Percentiles rank a stretch among this genome's conserved stretches.
phyloP scores from a whole-genome alignment of 2,888 invertebrate genomes.

The Stenichneumon culpator region DNA sequence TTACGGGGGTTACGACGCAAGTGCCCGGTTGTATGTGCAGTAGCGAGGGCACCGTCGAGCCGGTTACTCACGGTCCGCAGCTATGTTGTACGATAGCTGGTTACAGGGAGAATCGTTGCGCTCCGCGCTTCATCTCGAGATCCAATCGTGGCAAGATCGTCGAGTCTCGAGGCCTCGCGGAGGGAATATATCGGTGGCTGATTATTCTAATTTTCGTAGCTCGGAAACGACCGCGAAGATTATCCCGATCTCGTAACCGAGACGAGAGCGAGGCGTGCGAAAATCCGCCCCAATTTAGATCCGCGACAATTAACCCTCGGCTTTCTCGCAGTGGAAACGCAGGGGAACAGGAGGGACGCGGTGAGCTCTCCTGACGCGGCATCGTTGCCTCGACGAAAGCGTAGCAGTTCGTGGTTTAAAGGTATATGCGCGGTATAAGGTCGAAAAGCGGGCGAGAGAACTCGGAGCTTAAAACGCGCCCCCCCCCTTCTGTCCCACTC shows the following conservation, averaged over 20 bases:
- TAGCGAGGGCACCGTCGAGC: not conserved
- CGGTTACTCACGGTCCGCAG: constrained; percentile 7
- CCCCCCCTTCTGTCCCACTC: constrained; percentile 33
- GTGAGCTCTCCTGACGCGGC: constrained; percentile 48
- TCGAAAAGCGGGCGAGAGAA: constrained; percentile 32
- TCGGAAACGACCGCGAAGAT: constrained; percentile 80
- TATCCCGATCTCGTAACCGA: constrained; percentile 74
- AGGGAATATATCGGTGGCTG: not conserved
- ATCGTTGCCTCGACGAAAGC: constrained; percentile 20
- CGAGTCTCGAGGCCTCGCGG: not conserved
- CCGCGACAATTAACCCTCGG: constrained; percentile 60
- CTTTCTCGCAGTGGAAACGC: not conserved
- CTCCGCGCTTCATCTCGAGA: constrained; percentile 36
- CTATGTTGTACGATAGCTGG: constrained; percentile 33
- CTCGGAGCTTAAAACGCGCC: constrained; percentile 53
- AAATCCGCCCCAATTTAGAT: constrained; percentile 58
- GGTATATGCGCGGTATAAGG: constrained; percentile 26
- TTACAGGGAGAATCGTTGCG: not conserved
- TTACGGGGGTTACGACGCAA: constrained; percentile 68
- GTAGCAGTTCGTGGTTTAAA: constrained; percentile 42
- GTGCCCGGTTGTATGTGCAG: constrained; percentile 51
- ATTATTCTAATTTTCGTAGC: constrained; percentile 68
- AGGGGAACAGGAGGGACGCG: constrained; percentile 8
- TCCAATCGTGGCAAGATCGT: not conserved
- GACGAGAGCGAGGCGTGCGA: constrained; percentile 29